phyloP scores from a whole-genome alignment of 2,797 vertebrate species.

The Sebastes paucispinis region DNA sequence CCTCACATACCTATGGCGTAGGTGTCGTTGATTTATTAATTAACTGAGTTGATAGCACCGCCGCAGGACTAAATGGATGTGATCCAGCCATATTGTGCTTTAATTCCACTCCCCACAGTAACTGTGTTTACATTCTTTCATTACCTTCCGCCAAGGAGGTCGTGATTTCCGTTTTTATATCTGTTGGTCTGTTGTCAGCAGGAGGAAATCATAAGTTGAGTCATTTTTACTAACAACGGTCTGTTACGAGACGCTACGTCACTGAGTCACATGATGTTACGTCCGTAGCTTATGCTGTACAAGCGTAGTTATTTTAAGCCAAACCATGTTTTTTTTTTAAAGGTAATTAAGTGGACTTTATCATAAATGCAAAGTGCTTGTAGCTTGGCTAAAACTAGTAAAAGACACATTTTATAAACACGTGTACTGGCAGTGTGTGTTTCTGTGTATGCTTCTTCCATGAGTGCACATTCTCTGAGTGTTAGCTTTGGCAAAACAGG shows the following conservation, averaged over 20 bases:
- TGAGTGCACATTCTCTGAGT: conserved; percentile 35
- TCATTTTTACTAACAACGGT: no score
- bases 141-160: background rate
- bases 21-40: background rate
- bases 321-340: no score
- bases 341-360: background rate
- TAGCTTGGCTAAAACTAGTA: background rate
- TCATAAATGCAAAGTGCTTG: background rate
- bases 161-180: background rate
- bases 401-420: background rate
- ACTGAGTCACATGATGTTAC: no score
- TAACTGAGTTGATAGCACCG: background rate
- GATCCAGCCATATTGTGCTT: background rate
- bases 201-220: no score
- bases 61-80: background rate
- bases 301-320: no score
- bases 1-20: background rate
- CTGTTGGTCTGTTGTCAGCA: background rate
- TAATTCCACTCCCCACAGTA: background rate
- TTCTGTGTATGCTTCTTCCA: background rate
- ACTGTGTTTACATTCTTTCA: background rate
- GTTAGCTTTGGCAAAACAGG: conserved; percentile 64
- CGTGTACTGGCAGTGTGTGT: background rate
- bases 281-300: no score
- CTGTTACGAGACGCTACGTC: no score